phyloP scores from a whole-genome alignment of 2,797 vertebrate genomes.

The Chromobotia macracanthus region DNA sequence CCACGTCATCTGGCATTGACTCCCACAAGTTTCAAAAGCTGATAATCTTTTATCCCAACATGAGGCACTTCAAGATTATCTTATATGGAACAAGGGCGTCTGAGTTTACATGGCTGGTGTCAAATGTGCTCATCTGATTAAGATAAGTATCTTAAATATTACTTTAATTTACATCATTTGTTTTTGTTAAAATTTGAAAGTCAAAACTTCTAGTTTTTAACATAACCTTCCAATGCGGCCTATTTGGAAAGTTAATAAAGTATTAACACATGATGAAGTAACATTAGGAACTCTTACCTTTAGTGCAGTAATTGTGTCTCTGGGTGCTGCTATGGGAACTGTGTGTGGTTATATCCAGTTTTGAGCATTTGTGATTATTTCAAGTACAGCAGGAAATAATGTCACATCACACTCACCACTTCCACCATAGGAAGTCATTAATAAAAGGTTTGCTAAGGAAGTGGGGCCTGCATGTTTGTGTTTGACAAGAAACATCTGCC shows the following conservation, averaged over 20 bases:
- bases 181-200: too few relatives aligned
- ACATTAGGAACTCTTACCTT: constrained; percentile 25
- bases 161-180: too few relatives aligned
- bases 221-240: too few relatives aligned
- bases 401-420: constrained; percentile 66
- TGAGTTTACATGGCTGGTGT: too few relatives aligned
- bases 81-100: too few relatives aligned
- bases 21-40: too few relatives aligned
- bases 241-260: too few relatives aligned
- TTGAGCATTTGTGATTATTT: constrained; percentile 68
- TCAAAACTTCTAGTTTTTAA: constrained; percentile 14
- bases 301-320: not conserved
- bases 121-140: too few relatives aligned
- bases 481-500: constrained; percentile 45
- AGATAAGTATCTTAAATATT: too few relatives aligned
- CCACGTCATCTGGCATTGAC: too few relatives aligned
- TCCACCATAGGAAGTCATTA: constrained; percentile 75
- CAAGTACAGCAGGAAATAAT: constrained; percentile 71
- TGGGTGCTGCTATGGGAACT: constrained; percentile 6
- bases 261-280: not conserved
- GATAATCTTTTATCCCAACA: too few relatives aligned
- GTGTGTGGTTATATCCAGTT: constrained; percentile 33
- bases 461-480: constrained; percentile 37
- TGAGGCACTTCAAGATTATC: too few relatives aligned
- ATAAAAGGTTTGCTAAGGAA: constrained; percentile 66